These are phyloP conservation scores for Colinus virginianus DNA, from an alignment of 2,113 vertebrate species.

Conservation along the genomic window DNA sequence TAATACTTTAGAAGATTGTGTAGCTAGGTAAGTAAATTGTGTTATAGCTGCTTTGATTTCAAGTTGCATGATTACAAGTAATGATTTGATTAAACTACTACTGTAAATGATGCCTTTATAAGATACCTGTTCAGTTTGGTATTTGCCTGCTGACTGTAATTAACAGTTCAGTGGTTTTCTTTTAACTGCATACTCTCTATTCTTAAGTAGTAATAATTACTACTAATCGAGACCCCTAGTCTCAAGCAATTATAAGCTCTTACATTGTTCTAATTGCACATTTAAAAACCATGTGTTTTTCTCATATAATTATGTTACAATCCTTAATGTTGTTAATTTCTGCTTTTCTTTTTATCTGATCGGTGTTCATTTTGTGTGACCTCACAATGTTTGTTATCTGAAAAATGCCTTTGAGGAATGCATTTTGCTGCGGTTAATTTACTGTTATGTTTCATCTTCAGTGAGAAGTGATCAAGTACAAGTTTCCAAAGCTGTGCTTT, in stretches of 20 bases:
- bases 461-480: background rate
- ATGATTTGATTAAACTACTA: background rate
- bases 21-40: background rate
- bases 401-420: constrained; percentile 19
- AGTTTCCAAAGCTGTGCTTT: background rate
- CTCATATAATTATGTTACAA: constrained; percentile 37
- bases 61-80: constrained; percentile 1
- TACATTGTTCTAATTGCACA: constrained; percentile 53
- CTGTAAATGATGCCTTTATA: background rate
- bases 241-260: constrained; percentile 25
- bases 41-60: background rate
- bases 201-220: constrained; percentile 30
- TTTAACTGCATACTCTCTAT: background rate
- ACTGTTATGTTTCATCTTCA: background rate
- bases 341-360: constrained; percentile 61
- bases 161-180: background rate
- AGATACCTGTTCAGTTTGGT: constrained; percentile 43
- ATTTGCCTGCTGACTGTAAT: constrained; percentile 1
- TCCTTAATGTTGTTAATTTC: constrained; percentile 33
- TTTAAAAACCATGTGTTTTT: constrained; percentile 23
- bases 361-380: constrained; percentile 44
- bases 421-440: background rate
- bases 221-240: constrained; percentile 43
- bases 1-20: background rate
- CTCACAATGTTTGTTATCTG: constrained; percentile 8